phyloP scores from a whole-genome alignment of 92 coral and sea anemone species.

The Zoanthus sociatus region DNA sequence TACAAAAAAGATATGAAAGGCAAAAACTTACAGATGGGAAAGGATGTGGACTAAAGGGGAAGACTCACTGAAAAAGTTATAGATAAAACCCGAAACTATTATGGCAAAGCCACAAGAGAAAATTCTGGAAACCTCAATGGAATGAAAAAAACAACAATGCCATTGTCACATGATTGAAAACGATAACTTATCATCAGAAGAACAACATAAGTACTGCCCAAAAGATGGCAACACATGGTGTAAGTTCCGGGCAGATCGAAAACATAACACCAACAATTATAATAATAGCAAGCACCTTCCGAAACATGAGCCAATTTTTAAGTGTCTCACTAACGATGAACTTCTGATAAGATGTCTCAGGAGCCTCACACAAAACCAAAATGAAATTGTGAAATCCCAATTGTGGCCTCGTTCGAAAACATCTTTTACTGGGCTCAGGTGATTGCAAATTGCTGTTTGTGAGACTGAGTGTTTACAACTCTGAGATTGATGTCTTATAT shows the following conservation, averaged over 20 bases:
- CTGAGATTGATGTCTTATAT: no score
- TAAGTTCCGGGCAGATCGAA: no score
- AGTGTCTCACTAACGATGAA: slow-evolving; percentile 46
- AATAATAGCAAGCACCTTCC: no score
- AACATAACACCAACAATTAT: no score
- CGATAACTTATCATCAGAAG: neutral
- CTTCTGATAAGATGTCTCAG: slow-evolving; percentile 62
- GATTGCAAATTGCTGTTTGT: no score
- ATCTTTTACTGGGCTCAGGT: no score
- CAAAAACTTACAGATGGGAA: no score
- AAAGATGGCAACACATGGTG: slow-evolving; percentile 1
- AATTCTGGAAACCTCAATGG: slow-evolving; percentile 50
- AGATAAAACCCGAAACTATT: slow-evolving; percentile 58
- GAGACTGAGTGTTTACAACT: no score
- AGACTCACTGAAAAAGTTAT: slow-evolving; percentile 49
- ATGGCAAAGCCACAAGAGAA: slow-evolving; percentile 54
- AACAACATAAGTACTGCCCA: slow-evolving; percentile 66
- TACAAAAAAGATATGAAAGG: slow-evolving; percentile 31
- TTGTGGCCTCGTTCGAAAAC: slow-evolving; percentile 38
- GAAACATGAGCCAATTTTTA: slow-evolving; percentile 50
- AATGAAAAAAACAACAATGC: neutral
- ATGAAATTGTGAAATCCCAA: slow-evolving; percentile 8
- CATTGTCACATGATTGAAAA: slow-evolving; percentile 44
- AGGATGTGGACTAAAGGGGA: no score
- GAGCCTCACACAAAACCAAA: slow-evolving; percentile 51